Percentiles rank a stretch among this genome's conserved stretches.
phyloP scores from a whole-genome alignment of 2,888 invertebrate species.

The Gortyna flavago region DNA sequence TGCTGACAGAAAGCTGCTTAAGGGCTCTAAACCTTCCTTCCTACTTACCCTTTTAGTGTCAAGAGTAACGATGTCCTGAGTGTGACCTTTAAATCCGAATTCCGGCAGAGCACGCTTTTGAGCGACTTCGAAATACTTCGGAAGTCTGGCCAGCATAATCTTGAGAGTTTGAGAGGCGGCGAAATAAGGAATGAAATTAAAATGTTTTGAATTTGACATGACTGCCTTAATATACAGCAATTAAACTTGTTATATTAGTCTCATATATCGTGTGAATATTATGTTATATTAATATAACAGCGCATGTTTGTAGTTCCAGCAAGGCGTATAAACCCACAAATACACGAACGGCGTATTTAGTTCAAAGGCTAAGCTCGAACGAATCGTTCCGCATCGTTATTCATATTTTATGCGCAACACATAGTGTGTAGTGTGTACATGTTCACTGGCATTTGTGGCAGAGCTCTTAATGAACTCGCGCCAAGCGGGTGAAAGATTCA shows the following conservation, averaged over 20 bases:
- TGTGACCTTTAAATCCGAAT: constrained; percentile 60
- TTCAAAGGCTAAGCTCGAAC: constrained; percentile 57
- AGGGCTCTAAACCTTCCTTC: constrained; percentile 33
- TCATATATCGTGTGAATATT: constrained; percentile 16
- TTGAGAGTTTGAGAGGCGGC: constrained; percentile 4
- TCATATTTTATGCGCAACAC: constrained; percentile 59
- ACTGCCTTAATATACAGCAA: constrained; percentile 2
- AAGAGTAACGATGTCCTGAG: constrained; percentile 49
- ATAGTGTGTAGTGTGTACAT: constrained; percentile 44
- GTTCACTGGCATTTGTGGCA: constrained; percentile 67
- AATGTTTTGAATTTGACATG: constrained; percentile 26
- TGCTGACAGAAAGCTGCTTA: constrained; percentile 28
- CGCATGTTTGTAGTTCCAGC: constrained; percentile 40
- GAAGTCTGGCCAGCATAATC: constrained; percentile 33
- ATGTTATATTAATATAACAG: constrained; percentile 32
- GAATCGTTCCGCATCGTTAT: constrained; percentile 56
- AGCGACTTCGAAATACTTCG: constrained; percentile 38
- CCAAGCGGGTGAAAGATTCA: constrained; percentile 73
- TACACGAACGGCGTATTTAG: constrained; percentile 38
- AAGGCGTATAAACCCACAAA: constrained; percentile 44
- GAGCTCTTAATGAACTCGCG: constrained; percentile 77
- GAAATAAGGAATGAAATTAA: constrained; percentile 14
- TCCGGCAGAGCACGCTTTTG: constrained; percentile 36
- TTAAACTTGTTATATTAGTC: constrained; percentile 12
- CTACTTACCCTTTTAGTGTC: constrained; percentile 52